Conservation (phyloP, 2,113 vertebrate genomes). For the Pseudois nayaur region DNA sequence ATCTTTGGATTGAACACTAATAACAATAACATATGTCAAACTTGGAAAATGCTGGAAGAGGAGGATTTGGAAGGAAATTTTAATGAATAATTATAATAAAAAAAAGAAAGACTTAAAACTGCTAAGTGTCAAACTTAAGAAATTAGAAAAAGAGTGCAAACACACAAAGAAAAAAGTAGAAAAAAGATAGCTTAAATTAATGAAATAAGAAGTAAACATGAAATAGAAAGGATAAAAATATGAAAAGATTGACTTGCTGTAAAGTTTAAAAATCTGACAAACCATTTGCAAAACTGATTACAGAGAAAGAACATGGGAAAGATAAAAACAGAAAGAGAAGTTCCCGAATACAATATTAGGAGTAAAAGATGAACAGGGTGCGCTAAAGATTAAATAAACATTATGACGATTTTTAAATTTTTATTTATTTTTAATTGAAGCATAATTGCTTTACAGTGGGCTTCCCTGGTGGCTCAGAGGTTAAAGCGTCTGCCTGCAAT, state of each 20-base stretch:
- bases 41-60: neutral
- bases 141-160: neutral
- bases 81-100: neutral
- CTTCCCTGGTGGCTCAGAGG: too few species aligned
- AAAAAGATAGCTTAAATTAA: neutral
- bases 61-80: neutral
- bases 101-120: neutral
- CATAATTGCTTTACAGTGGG: neutral
- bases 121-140: neutral
- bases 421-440: neutral
- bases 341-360: neutral
- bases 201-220: neutral
- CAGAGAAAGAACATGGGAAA: neutral
- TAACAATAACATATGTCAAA: neutral
- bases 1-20: neutral
- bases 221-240: neutral
- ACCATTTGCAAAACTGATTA: neutral
- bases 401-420: neutral
- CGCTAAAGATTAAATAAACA: neutral
- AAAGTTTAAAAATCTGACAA: neutral
- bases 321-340: neutral
- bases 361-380: neutral
- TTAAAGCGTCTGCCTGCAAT: too few species aligned
- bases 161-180: neutral
- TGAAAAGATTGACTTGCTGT: neutral